Conservation (phyloP, 2,113 vertebrate genomes). For the Muntiacus reevesi region DNA sequence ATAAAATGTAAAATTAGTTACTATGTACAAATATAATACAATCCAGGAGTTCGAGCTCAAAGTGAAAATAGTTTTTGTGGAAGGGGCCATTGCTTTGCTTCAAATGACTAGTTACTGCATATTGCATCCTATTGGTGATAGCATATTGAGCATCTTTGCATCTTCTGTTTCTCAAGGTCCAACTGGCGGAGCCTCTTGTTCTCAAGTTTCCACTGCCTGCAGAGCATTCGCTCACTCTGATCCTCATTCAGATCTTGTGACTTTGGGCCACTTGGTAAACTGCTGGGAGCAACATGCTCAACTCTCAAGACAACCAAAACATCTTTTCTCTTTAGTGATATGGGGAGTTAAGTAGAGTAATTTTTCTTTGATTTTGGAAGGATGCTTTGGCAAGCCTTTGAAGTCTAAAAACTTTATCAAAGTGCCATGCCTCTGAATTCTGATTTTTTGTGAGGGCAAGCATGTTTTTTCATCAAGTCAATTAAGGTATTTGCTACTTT, state of each 20-base stretch:
- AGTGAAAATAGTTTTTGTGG: background rate
- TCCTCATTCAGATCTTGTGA: background rate
- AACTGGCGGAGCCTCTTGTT: background rate
- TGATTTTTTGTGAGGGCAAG: background rate
- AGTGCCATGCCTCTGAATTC: background rate
- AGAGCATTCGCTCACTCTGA: background rate
- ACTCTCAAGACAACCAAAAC: background rate
- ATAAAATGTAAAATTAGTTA: background rate
- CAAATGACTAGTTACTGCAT: background rate
- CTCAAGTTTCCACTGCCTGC: background rate
- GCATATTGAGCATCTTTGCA: background rate
- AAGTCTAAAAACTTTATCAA: background rate
- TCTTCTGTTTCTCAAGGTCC: background rate
- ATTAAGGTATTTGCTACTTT: background rate
- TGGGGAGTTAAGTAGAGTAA: background rate
- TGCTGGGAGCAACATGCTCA: background rate
- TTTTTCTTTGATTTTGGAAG: background rate
- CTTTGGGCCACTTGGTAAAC: background rate
- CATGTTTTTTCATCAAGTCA: background rate
- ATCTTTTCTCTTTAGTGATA: background rate
- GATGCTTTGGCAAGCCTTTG: background rate
- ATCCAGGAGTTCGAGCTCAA: background rate
- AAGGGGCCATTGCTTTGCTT: background rate
- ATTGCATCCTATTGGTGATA: background rate
- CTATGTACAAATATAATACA: background rate